Evolutionary conservation across 2,888 invertebrate genomes (phyloP), one percentile per base, ranked within the genome.

Genomic region (Andrena hattorfiana): DNA sequence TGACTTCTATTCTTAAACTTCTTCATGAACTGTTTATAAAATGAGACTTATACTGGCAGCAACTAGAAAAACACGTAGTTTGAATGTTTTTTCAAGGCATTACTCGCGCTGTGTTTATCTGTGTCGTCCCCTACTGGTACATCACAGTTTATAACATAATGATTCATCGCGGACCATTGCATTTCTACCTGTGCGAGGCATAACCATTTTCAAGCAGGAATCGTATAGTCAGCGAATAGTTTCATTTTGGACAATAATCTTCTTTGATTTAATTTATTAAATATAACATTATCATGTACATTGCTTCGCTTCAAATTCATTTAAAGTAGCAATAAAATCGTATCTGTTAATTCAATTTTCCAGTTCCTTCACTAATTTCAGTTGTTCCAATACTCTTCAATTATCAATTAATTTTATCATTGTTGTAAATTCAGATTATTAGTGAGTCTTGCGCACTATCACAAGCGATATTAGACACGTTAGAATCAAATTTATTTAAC

Each of bases 61-160:
- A 13, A 26, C 1, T 20, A 8, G 10, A 59, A 28, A 16, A 49
- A 42, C 26, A 49, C 6, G 2, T 6, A n/a, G 32, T 32, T 16
- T 10, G 28, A 3, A 16, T 30, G 20, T n/a, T 28, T n/a, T 60
- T n/a, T 60, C 32, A 28, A 10, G 10, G 2, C 2, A 54, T 49
- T 60, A 13, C 28, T 67, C 56, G 42, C 49, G 49, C 35, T 28
- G n/a, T n/a, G n/a, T 62, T 62, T 2, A 54, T 70, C 63, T 20
- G 30, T 10, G 42, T 48, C 23, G 42, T 48, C 23, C n/a, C n/a
- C n/a, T 23, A 28, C 20, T 26, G 2, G 42, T 23, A 67, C 49
- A 35, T 69, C 16, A 26, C 28, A 60, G 28, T 2, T n/a, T 10
- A 20, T n/a, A 23, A 16, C 20, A 35, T 68, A 67, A 63, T 30